Evolutionary conservation across 2,888 invertebrate genomes (phyloP).

Genomic region (Chironomus riparius): DNA sequence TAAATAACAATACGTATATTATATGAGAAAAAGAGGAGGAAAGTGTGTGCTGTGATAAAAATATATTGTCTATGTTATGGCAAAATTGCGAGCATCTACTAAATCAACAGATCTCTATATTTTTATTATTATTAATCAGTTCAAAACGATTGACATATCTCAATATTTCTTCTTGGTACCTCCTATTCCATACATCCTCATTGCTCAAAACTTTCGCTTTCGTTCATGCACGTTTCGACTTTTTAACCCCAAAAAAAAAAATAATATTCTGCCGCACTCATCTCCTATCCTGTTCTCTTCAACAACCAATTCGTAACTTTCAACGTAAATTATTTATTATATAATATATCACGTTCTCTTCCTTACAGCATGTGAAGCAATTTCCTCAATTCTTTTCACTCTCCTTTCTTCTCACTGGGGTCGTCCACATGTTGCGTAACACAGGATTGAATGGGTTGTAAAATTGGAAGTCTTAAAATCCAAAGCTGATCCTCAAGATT

Average conservation of each 20-base stretch:
- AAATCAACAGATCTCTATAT: slow-evolving; percentile 11
- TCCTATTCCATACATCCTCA: too few species aligned
- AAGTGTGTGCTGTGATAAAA: neutral
- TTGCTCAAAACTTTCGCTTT: neutral
- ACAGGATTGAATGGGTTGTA: too few species aligned
- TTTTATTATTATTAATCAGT: neutral
- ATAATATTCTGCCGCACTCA: slow-evolving; percentile 12
- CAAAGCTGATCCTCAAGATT: too few species aligned
- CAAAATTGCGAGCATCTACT: neutral
- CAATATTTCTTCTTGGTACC: too few species aligned
- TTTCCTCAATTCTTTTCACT: slow-evolving; percentile 12
- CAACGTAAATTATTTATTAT: slow-evolving; percentile 24
- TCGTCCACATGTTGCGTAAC: too few species aligned
- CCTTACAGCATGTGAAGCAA: slow-evolving; percentile 22
- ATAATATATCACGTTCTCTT: slow-evolving; percentile 25
- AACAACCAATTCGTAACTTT: slow-evolving; percentile 13
- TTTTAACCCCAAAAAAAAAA: neutral
- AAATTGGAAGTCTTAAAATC: too few species aligned
- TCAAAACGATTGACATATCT: slow-evolving; percentile 20
- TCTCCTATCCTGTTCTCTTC: neutral
- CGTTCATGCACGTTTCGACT: neutral
- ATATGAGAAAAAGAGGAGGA: neutral
- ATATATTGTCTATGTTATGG: neutral
- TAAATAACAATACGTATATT: neutral
- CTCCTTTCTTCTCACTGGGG: neutral